These are phyloP conservation scores for Propsilocerus akamusi DNA, from an alignment of 1,140 invertebrate genomes.

Conservation along the genomic window DNA sequence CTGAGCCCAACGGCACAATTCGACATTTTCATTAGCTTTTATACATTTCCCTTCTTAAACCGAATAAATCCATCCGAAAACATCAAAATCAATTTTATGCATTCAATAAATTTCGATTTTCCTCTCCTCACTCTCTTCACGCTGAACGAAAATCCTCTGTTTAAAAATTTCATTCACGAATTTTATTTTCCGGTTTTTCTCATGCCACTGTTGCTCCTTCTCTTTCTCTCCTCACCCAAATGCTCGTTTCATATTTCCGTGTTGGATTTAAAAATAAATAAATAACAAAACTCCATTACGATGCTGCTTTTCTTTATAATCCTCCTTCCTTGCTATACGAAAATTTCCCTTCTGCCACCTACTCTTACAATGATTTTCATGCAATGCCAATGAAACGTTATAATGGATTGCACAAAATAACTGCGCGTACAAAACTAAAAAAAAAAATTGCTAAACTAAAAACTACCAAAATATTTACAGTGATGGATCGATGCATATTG, in stretches of 20 bases:
- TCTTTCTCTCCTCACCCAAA: neutral
- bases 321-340: too few relatives aligned
- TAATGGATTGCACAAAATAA: neutral
- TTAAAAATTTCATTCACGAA: conserved; percentile 2
- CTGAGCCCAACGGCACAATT: neutral
- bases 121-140: neutral
- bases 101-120: neutral
- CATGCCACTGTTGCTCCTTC: neutral
- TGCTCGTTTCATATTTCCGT: neutral
- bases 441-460: neutral
- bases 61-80: neutral
- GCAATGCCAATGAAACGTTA: neutral
- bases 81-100: neutral
- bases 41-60: neutral
- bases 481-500: conserved; percentile 24
- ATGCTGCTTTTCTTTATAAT: neutral
- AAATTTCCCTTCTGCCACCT: neutral
- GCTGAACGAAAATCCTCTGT: too few relatives aligned
- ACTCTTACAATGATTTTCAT: neutral
- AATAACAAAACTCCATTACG: conserved; percentile 1
- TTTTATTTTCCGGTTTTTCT: neutral
- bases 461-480: conserved; percentile 12
- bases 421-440: conserved; percentile 4
- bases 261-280: neutral
- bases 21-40: neutral